Percentiles rank a stretch among this genome's conserved stretches.
Evolutionary conservation across 2,797 vertebrate genomes (phyloP).

Genomic region (Luscinia luscinia): DNA sequence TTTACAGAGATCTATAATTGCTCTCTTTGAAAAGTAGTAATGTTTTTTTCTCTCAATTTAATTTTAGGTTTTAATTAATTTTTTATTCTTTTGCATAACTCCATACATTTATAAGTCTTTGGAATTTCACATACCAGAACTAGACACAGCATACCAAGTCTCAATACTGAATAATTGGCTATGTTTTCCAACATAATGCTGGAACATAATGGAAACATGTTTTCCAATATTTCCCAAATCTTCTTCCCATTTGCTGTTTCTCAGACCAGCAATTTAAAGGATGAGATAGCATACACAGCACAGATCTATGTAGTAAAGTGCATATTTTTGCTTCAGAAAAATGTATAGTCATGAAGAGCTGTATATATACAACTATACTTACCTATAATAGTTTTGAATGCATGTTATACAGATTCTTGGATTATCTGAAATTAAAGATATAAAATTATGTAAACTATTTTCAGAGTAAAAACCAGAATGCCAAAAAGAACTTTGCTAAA

Average conservation of each 20-base stretch:
- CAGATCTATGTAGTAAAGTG: not conserved
- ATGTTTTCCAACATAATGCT: no score
- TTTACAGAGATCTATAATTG: not conserved
- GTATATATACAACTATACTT: constrained; percentile 78
- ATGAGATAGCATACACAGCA: not conserved
- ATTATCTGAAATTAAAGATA: constrained; percentile 78
- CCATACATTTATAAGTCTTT: not conserved
- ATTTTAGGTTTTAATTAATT: not conserved
- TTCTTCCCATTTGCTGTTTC: not conserved
- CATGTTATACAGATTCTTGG: constrained; percentile 83
- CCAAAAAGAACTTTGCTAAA: not conserved
- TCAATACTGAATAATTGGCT: not conserved
- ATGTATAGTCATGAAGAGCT: not conserved
- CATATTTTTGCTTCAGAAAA: constrained; percentile 27
- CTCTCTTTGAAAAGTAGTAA: not conserved
- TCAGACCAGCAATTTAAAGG: not conserved
- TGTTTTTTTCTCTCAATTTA: not conserved
- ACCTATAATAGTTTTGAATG: constrained; percentile 84
- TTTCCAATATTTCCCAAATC: not conserved
- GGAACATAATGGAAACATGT: not conserved
- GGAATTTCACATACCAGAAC: not conserved
- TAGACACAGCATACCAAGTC: not conserved
- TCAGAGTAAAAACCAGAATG: not conserved
- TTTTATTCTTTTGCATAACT: not conserved
- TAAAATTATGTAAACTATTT: constrained; percentile 18